Conservation (phyloP, 2,888 invertebrate genomes). For the Amiota minor region DNA sequence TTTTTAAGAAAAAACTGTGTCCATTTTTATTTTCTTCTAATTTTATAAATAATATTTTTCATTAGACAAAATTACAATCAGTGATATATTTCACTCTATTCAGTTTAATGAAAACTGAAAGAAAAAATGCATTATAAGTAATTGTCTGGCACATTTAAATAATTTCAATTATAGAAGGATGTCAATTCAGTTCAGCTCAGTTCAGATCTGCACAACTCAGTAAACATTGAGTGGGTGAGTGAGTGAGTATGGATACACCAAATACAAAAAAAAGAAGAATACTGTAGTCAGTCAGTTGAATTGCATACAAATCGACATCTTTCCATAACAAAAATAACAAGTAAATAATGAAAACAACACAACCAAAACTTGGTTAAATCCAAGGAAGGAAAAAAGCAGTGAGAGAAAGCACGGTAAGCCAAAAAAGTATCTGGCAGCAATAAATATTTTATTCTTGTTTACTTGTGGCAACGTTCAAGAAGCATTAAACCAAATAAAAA, state of each 20-base stretch:
- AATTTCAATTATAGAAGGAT: slow-evolving; percentile 3
- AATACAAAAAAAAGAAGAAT: neutral
- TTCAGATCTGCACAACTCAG: neutral
- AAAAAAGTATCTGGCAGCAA: neutral
- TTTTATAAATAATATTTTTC: no score
- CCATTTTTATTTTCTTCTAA: no score
- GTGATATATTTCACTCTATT: no score
- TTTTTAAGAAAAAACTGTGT: no score
- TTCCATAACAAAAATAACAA: slow-evolving; percentile 23
- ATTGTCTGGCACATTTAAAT: slow-evolving; percentile 10
- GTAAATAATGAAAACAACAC: slow-evolving; percentile 37
- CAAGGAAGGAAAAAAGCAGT: no score
- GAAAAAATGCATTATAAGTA: neutral
- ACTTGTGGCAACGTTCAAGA: slow-evolving; percentile 1
- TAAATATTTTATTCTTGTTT: slow-evolving; percentile 18
- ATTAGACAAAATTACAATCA: no score
- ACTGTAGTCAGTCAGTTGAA: neutral
- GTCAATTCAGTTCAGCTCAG: neutral
- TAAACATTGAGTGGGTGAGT: no score
- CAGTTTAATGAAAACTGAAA: no score
- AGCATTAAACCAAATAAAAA: neutral
- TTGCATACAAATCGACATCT: slow-evolving; percentile 7
- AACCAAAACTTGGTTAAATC: no score
- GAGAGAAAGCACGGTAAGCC: no score
- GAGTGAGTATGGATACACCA: no score